These are phyloP conservation scores for Monopterus albus DNA, from an alignment of 2,113 vertebrate genomes.

Conservation along the genomic window DNA sequence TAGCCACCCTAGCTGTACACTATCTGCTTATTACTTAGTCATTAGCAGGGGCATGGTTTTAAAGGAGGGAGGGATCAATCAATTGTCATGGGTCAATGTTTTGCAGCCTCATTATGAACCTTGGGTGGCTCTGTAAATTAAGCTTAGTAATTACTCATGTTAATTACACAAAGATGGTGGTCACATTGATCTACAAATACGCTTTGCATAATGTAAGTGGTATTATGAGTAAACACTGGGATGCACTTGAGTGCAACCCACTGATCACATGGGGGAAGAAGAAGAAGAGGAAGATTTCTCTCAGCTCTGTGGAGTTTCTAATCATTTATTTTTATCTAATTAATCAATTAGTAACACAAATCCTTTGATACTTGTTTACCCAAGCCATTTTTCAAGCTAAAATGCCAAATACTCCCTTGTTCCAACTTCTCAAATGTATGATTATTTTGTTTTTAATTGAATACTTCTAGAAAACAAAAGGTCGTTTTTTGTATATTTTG, in stretches of 20 bases:
- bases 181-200: conserved; percentile 67
- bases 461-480: too few relatives aligned
- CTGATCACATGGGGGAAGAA: background rate
- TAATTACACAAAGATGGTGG: conserved; percentile 74
- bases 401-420: background rate
- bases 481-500: background rate
- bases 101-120: conserved; percentile 72
- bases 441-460: too few relatives aligned
- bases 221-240: conserved; percentile 50
- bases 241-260: background rate
- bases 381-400: background rate
- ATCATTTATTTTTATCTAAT: too few relatives aligned
- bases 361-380: background rate
- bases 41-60: conserved; percentile 71
- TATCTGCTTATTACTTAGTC: conserved; percentile 77
- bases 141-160: conserved; percentile 76
- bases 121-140: conserved; percentile 73
- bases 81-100: conserved; percentile 77
- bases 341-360: too few relatives aligned
- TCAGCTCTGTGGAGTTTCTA: too few relatives aligned
- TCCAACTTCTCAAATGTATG: background rate
- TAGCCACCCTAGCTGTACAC: conserved; percentile 61
- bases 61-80: conserved; percentile 73
- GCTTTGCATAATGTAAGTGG: conserved; percentile 55
- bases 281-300: too few relatives aligned